Evolutionary conservation across 2,797 vertebrate genomes (phyloP).

Genomic region (Myotis pilosus): DNA sequence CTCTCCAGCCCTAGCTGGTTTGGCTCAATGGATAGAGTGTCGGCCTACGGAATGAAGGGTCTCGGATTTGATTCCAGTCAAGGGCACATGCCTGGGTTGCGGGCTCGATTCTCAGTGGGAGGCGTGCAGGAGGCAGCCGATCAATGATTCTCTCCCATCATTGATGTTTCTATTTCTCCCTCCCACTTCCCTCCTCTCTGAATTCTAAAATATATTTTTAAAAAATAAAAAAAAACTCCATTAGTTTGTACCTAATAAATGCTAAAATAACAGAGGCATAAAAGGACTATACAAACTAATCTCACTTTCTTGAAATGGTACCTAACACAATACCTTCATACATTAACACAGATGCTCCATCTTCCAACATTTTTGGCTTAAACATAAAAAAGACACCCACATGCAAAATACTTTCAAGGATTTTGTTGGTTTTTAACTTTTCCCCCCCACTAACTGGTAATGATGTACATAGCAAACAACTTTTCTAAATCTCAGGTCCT

Average conservation of each 20-base stretch:
- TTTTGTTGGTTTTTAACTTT: background rate
- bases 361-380: background rate
- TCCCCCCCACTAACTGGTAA: background rate
- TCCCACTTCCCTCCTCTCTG: no score
- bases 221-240: background rate
- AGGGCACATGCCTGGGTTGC: no score
- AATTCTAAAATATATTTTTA: no score
- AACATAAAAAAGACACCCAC: background rate
- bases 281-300: background rate
- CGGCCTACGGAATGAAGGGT: no score
- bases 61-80: no score
- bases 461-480: background rate
- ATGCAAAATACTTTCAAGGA: background rate
- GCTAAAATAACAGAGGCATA: background rate
- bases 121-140: no score
- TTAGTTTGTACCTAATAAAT: background rate
- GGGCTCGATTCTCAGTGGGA: no score
- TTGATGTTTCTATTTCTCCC: no score
- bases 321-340: background rate
- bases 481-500: conserved; percentile 13
- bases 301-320: conserved; percentile 13
- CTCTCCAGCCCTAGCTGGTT: background rate
- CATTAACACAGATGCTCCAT: background rate
- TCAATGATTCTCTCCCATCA: no score
- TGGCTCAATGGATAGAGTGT: no score